These are phyloP conservation scores for Drosophila algonquin DNA, from an alignment of 2,888 invertebrate genomes.

Conservation along the genomic window DNA sequence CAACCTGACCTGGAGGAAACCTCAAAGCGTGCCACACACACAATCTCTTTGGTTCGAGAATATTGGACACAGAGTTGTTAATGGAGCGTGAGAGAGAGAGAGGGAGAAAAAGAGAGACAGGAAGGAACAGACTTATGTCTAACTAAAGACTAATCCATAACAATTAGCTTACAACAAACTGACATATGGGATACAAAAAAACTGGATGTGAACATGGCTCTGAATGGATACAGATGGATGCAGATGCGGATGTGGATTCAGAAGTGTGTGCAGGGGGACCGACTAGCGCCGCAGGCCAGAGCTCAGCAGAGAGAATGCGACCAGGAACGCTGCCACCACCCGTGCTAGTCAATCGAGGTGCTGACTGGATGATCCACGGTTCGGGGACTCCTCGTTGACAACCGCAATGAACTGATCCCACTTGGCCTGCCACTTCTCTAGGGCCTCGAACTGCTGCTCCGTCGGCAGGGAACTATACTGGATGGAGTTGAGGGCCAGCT, in stretches of 20 bases:
- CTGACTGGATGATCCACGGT: constrained; percentile 37
- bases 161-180: constrained; percentile 58
- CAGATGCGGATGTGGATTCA: constrained; percentile 24
- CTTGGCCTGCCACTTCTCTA: constrained; percentile 85
- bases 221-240: background rate
- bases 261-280: constrained; percentile 10
- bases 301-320: constrained; percentile 39
- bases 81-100: background rate
- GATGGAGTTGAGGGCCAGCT: constrained; percentile 90
- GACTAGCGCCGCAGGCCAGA: constrained; percentile 55
- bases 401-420: constrained; percentile 86
- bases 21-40: constrained; percentile 9
- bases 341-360: constrained; percentile 79
- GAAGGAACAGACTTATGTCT: constrained; percentile 26
- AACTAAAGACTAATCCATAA: constrained; percentile 61
- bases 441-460: constrained; percentile 84
- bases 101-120: background rate
- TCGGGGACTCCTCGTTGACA: constrained; percentile 53
- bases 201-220: constrained; percentile 16
- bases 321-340: constrained; percentile 69
- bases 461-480: constrained; percentile 87
- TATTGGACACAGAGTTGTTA: background rate
- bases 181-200: constrained; percentile 14
- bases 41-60: constrained; percentile 8
- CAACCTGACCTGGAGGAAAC: background rate